Base-by-base conservation (phyloP, 2,888 invertebrate genomes). In the Limnephilus marmoratus region DNA sequence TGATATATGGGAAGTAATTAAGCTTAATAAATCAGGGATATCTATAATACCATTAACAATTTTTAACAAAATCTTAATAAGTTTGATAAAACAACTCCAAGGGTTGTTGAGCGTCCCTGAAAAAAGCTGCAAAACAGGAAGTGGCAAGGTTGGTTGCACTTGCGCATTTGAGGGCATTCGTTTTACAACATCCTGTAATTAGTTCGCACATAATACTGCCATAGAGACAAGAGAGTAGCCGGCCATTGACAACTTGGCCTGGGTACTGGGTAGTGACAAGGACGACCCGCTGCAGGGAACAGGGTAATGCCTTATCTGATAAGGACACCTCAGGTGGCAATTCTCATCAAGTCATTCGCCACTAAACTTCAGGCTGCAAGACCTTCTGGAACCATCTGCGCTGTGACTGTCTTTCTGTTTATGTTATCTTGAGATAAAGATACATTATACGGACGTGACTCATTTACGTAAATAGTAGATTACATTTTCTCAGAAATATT, bases 161-260 rank as follows among this genome's bases (percentile, higher is more conserved):
- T 88, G 68, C 11, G 68, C 34, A 53, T 49, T 86, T 37, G 9
- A 68, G 37, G 15, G 24, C 31, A 41, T 88, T 34, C 11, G 24
- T 80, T 89, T 89, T 89, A 89, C 41, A n/a, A 80, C 80, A 89
- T 89, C 88, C 88, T 89, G 88, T 89, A 89, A 89, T 89, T 89
- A 80, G 88, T 89, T 89, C 24, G 80, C 88, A 89, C 24, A 12
- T 37, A 80, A n/a, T 80, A 81, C 88, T 37, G 68, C 68, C 68
- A 31, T 81, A 37, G 4, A 34, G n/a, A 49, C 13, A 81, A 81
- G 81, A 41, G 80, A 89, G 88, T 81, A 89, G 88, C 37, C n/a
- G 81, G 34, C 31, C 68, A 24, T 5, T 89, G 88, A 89, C 24
- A 80, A 41, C 24, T n/a, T 41, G 80, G 80, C 31, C 31, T 80